Percentiles rank a stretch among this genome's conserved stretches.
These are phyloP conservation scores for Raja brachyura DNA, from an alignment of 2,113 vertebrate genomes.

Conservation along the genomic window DNA sequence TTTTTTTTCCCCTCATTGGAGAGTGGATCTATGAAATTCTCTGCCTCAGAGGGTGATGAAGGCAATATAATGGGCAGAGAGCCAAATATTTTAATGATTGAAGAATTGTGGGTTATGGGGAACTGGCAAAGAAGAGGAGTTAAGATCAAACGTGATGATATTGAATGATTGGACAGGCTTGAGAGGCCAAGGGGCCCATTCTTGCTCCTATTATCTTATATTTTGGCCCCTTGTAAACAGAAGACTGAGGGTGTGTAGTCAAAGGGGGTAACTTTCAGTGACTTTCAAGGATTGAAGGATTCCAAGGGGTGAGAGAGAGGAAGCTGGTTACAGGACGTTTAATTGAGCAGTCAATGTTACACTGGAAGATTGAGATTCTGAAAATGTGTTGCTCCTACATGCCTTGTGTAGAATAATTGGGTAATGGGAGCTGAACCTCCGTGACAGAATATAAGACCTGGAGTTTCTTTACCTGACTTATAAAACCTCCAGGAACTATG, in stretches of 20 bases:
- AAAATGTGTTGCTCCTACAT: background rate
- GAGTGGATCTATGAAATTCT: too few species aligned
- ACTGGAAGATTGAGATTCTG: background rate
- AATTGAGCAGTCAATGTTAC: background rate
- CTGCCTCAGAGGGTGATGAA: too few species aligned
- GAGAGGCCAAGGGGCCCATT: too few species aligned
- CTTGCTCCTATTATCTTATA: too few species aligned
- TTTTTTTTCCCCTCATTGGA: too few species aligned
- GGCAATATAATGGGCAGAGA: too few species aligned
- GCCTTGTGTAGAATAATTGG: background rate
- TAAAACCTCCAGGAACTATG: background rate
- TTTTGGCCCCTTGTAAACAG: too few species aligned
- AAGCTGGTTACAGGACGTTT: background rate
- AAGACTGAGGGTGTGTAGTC: background rate
- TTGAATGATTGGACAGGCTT: too few species aligned
- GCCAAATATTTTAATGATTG: too few species aligned
- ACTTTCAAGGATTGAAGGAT: background rate
- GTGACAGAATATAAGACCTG: background rate
- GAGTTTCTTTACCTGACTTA: constrained; percentile 16
- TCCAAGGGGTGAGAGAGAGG: background rate
- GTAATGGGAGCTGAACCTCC: background rate
- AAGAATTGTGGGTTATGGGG: too few species aligned
- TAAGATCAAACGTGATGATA: too few species aligned
- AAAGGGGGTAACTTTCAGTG: background rate
- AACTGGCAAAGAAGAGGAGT: too few species aligned